Evolutionary conservation across 2,888 invertebrate species (phyloP), one percentile per base, ranked within the genome.

Genomic region (Campopleginae sp.): DNA sequence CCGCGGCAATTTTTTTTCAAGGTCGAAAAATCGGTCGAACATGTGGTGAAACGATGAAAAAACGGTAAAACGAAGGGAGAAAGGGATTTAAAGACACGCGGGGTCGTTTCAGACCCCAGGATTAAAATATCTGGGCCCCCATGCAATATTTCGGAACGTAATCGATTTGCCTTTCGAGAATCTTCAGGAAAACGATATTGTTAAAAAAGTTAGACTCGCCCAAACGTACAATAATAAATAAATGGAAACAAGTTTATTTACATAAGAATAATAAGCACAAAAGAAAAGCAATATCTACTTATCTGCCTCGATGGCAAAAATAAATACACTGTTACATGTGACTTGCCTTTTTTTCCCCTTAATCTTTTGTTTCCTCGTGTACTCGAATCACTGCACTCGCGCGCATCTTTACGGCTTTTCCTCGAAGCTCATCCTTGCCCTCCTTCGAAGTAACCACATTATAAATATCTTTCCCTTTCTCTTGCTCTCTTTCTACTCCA

Each of bases 401-500:
- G 63, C 48, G 58, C 51, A 38, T 75, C 66, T 80, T 85, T 85
- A 85, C 85, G 75, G 82, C 85, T 82, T 82, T 85, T 85, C 85
- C 61, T 66, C 82, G 85, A 85, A 85, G 42, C 76, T 79, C n/a
- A n/a, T n/a, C 51, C 42, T 51, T 54, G 65, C 63, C 75, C 71
- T 72, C 77, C 27, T 84, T 80, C 65, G 58, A 70, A 66, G 82
- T 74, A 75, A 54, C 80, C 79, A 23, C 68, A 61, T 63, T 75
- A 42, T 58, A 61, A 33, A 38, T 44, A 38, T 23, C n/a, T 51
- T 10, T 51, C 31, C 42, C 23, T 42, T 38, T 38, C 42, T 75
- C 79, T 63, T 5, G n/a, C 19, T 75, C 61, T 80, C 63, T 80
- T 14, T 42, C 65, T 61, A 75, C 75, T 79, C 33, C 23, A 82